Conservation (phyloP, 2,113 vertebrate genomes). For the Calypte anna region DNA sequence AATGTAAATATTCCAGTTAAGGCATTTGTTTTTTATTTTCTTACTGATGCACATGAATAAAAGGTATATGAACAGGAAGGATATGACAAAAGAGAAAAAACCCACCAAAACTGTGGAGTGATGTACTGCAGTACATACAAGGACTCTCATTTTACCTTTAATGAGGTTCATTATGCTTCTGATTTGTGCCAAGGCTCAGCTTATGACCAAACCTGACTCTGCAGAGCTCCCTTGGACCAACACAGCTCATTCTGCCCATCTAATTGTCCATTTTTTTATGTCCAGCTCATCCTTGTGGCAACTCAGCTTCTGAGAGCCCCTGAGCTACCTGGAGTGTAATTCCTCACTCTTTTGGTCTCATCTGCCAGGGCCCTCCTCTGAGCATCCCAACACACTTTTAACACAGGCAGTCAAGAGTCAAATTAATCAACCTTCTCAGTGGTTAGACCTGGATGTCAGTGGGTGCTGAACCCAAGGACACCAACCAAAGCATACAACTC, state of each 20-base stretch:
- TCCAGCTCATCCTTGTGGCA: not conserved
- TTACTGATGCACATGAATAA: not conserved
- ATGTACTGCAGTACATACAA: not conserved
- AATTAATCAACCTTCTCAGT: not conserved
- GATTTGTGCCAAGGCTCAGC: not conserved
- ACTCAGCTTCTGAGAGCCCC: not conserved
- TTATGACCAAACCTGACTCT: not conserved
- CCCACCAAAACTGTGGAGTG: not conserved
- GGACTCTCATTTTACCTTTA: not conserved
- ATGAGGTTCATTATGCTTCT: not conserved
- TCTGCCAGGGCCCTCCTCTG: not conserved
- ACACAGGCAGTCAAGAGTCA: not conserved
- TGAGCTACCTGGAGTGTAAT: not conserved
- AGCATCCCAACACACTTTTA: not conserved
- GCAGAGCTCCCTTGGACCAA: not conserved
- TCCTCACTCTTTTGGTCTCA: not conserved
- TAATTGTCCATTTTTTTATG: not conserved
- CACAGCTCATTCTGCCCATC: not conserved
- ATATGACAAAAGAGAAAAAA: not conserved
- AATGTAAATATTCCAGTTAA: not conserved
- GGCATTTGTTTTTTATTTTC: not conserved
- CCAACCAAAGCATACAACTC: fast-evolving
- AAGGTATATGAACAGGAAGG: not conserved
- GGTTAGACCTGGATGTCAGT: not conserved
- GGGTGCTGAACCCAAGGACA: not conserved